These are phyloP conservation scores for Magallana angulata DNA, from an alignment of 1,140 invertebrate species.

Conservation along the genomic window DNA sequence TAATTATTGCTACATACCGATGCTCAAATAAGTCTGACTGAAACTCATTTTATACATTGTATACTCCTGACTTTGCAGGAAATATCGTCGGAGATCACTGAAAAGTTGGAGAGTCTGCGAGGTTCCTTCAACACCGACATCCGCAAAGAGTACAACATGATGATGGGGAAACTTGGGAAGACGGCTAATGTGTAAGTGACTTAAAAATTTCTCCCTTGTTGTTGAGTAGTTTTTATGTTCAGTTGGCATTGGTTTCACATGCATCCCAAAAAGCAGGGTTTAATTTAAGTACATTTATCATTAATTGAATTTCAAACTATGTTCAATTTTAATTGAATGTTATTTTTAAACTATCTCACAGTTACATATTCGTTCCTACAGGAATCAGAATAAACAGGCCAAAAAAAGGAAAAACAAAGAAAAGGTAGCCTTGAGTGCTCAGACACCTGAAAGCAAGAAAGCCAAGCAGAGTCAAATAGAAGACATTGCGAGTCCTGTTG, in stretches of 20 bases:
- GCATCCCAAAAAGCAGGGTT: too few relatives aligned
- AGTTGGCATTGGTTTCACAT: too few relatives aligned
- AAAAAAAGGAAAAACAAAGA: constrained; percentile 20
- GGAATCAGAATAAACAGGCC: constrained; percentile 20
- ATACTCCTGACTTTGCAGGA: neutral
- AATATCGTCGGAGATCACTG: neutral
- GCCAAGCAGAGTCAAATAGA: neutral
- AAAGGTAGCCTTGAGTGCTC: neutral
- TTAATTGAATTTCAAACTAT: too few relatives aligned
- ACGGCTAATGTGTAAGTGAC: neutral
- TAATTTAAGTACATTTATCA: too few relatives aligned
- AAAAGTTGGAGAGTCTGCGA: constrained; percentile 22
- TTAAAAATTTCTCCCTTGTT: too few relatives aligned
- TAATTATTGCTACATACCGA: too few relatives aligned
- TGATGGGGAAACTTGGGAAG: neutral
- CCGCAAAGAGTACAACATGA: neutral
- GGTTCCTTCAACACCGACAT: constrained; percentile 22
- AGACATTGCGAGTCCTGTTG: neutral
- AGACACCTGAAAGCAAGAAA: constrained; percentile 1
- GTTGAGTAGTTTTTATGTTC: too few relatives aligned
- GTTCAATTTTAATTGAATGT: too few relatives aligned
- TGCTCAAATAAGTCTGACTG: too few relatives aligned
- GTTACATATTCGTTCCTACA: neutral
- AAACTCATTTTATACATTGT: too few relatives aligned
- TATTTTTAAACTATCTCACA: too few relatives aligned